A percentile compares a stretch with the other conserved stretches of the same genome.
These are phyloP conservation scores for Clarias platycephalus DNA, from an alignment of 2,797 vertebrate genomes.

Conservation along the genomic window DNA sequence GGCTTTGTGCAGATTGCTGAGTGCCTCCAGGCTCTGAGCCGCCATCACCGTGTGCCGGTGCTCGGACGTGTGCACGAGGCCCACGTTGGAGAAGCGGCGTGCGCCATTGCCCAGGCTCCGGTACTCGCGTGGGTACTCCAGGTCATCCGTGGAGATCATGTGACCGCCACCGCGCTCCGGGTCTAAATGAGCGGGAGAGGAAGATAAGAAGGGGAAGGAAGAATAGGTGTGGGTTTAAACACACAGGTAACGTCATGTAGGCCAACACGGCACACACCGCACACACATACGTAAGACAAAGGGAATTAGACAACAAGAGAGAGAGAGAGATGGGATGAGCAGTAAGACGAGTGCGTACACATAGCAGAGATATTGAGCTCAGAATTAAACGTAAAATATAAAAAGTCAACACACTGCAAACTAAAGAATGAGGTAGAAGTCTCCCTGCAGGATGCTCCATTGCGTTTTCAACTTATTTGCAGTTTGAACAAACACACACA, in stretches of 20 bases:
- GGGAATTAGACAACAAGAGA: conserved; percentile 23
- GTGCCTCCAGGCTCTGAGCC: conserved; percentile 94
- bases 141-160: conserved; percentile 97
- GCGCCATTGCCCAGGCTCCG: conserved; percentile 89
- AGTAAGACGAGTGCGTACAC: conserved; percentile 65
- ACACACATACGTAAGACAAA: conserved; percentile 45
- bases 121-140: conserved; percentile 95
- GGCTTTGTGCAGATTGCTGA: conserved; percentile 92
- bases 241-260: conserved; percentile 5
- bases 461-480: conserved; percentile 62
- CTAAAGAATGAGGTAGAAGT: conserved; percentile 51
- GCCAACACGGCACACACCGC: not conserved
- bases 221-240: not conserved
- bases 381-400: conserved; percentile 62
- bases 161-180: conserved; percentile 89
- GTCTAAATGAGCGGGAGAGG: conserved; percentile 72
- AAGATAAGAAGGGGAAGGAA: conserved; percentile 44
- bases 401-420: conserved; percentile 66
- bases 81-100: conserved; percentile 97
- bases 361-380: conserved; percentile 70
- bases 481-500: conserved; percentile 42
- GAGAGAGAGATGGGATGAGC: conserved; percentile 59
- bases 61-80: conserved; percentile 96
- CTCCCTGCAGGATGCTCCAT: conserved; percentile 60
- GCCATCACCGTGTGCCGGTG: conserved; percentile 95